A percentile compares a stretch with the other conserved stretches of the same genome.
phyloP scores from a whole-genome alignment of 2,797 vertebrate species.

The Nyctibius grandis region DNA sequence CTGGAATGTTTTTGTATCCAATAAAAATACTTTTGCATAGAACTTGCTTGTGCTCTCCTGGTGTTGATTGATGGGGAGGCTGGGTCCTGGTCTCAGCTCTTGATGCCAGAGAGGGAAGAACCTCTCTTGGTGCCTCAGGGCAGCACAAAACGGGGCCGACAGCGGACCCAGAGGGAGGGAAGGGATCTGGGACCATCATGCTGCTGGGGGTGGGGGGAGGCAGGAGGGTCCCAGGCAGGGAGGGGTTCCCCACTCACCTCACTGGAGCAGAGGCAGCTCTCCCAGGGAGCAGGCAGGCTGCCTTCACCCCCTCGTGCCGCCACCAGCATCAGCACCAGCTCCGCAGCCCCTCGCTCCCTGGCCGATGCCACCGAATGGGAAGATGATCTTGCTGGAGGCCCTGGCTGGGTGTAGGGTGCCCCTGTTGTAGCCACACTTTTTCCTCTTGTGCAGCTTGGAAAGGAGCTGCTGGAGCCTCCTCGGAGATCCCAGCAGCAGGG shows the following conservation, averaged over 20 bases:
- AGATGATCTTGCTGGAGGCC: rapidly evolving
- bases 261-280: not conserved
- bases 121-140: not conserved
- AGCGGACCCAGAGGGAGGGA: not conserved
- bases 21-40: slow-evolving; percentile 48
- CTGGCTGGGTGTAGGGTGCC: not conserved
- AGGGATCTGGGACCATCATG: rapidly evolving
- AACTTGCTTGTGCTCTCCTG: not conserved
- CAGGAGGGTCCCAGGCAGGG: not conserved
- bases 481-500: not conserved
- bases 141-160: rapidly evolving
- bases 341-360: rapidly evolving
- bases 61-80: not conserved
- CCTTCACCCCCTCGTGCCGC: not conserved
- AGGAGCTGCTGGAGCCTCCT: not conserved
- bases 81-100: not conserved
- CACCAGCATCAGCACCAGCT: not conserved
- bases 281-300: not conserved
- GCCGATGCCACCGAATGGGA: rapidly evolving
- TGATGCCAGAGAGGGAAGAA: not conserved
- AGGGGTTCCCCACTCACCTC: not conserved
- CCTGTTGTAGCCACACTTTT: not conserved
- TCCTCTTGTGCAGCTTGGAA: not conserved
- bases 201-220: not conserved
- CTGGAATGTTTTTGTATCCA: slow-evolving; percentile 54